Percentiles rank a stretch among this genome's conserved stretches.
Evolutionary conservation across 2,888 invertebrate species (phyloP).

Genomic region (Heliconius ismenius): DNA sequence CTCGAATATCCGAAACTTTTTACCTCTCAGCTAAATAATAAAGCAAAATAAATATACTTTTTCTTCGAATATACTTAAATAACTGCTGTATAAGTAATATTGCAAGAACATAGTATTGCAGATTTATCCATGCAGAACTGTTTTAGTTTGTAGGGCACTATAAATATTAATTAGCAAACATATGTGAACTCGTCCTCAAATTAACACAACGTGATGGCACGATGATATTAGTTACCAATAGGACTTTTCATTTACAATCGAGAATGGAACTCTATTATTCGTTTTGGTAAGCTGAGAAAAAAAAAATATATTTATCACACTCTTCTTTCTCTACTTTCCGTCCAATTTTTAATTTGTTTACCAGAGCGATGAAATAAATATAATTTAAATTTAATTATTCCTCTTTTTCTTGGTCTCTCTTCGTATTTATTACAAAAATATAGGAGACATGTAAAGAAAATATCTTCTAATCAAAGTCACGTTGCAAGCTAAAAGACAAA

Average conservation of each 20-base stretch:
- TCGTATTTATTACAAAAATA: neutral
- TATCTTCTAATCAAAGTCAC: neutral
- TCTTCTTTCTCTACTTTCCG: too few relatives aligned
- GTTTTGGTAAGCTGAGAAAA: neutral
- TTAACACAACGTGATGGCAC: neutral
- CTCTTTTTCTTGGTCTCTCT: too few relatives aligned
- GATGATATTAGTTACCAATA: neutral
- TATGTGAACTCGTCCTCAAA: neutral
- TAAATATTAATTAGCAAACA: slow-evolving; percentile 10
- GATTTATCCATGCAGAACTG: neutral
- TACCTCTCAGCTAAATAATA: too few relatives aligned
- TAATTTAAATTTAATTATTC: too few relatives aligned
- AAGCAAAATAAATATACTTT: too few relatives aligned
- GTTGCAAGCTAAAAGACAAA: neutral
- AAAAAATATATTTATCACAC: too few relatives aligned
- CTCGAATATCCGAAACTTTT: too few relatives aligned
- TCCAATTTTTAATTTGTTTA: too few relatives aligned
- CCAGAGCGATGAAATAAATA: too few relatives aligned
- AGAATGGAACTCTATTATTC: neutral
- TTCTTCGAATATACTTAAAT: neutral
- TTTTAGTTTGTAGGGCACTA: neutral
- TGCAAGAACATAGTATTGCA: neutral
- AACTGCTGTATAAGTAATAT: neutral
- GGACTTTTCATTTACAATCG: neutral
- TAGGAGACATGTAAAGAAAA: neutral